Conservation (phyloP, 2,888 invertebrate genomes). For the Andrena hattorfiana region DNA sequence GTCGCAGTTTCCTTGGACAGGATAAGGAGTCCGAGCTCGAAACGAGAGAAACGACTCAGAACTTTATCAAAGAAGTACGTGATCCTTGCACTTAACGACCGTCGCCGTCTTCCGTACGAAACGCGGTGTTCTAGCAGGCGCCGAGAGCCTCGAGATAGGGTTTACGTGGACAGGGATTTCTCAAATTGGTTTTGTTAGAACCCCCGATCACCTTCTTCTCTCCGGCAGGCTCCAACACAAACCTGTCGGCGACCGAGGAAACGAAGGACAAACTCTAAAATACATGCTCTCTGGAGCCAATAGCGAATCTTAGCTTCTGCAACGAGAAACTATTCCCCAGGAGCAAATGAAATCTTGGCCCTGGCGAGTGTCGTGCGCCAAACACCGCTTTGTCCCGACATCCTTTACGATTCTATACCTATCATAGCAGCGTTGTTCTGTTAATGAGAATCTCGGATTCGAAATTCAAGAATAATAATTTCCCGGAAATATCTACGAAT, state of each 20-base stretch:
- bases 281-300: slow-evolving; percentile 19
- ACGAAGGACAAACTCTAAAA: slow-evolving; percentile 16
- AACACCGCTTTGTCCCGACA: background rate
- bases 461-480: no score
- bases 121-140: slow-evolving; percentile 55
- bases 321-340: background rate
- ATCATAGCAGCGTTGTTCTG: background rate
- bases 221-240: slow-evolving; percentile 10
- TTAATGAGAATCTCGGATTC: background rate
- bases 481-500: no score
- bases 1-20: slow-evolving; percentile 63
- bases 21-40: slow-evolving; percentile 67
- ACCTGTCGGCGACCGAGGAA: slow-evolving; percentile 14
- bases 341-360: slow-evolving; percentile 1
- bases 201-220: slow-evolving; percentile 47
- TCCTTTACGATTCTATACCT: background rate
- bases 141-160: slow-evolving; percentile 55
- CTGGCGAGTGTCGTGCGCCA: background rate
- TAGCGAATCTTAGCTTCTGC: background rate
- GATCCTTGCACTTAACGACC: slow-evolving; percentile 74
- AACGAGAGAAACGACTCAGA: slow-evolving; percentile 73
- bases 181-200: slow-evolving; percentile 73
- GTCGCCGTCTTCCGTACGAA: slow-evolving; percentile 48
- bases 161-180: slow-evolving; percentile 71
- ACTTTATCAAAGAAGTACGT: slow-evolving; percentile 75